These are phyloP conservation scores for Magallana angulata DNA, from an alignment of 1,140 invertebrate genomes.

Conservation along the genomic window DNA sequence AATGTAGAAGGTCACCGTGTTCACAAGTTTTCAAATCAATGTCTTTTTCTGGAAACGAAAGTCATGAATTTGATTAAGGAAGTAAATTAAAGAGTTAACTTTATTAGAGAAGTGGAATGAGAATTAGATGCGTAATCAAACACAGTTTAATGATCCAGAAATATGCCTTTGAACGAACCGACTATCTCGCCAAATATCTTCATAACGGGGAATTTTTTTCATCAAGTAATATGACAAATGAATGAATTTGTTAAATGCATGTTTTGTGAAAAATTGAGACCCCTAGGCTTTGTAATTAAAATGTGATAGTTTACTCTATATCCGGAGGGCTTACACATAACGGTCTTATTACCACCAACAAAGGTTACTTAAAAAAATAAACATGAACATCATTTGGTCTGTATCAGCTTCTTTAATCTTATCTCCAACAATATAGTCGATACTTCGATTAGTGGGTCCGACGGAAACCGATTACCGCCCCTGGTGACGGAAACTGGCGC, in stretches of 20 bases:
- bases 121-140: not conserved
- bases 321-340: not conserved
- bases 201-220: not conserved
- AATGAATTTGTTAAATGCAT: slow-evolving; percentile 28
- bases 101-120: not conserved
- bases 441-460: slow-evolving; percentile 4
- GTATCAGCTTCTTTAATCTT: not conserved
- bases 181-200: not conserved
- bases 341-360: not conserved
- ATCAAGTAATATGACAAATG: slow-evolving; percentile 30
- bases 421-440: not conserved
- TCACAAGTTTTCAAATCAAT: no score
- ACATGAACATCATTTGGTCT: slow-evolving; percentile 1
- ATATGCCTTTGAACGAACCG: slow-evolving; percentile 2
- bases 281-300: slow-evolving; percentile 24
- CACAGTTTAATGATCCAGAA: not conserved
- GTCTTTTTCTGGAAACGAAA: no score
- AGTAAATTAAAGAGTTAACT: not conserved
- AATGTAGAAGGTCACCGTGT: no score
- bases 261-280: slow-evolving; percentile 34
- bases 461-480: not conserved
- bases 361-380: slow-evolving; percentile 22
- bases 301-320: not conserved
- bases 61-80: not conserved
- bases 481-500: not conserved